phyloP scores from a whole-genome alignment of 1,140 invertebrate species.

The Drosophila trapezifrons region DNA sequence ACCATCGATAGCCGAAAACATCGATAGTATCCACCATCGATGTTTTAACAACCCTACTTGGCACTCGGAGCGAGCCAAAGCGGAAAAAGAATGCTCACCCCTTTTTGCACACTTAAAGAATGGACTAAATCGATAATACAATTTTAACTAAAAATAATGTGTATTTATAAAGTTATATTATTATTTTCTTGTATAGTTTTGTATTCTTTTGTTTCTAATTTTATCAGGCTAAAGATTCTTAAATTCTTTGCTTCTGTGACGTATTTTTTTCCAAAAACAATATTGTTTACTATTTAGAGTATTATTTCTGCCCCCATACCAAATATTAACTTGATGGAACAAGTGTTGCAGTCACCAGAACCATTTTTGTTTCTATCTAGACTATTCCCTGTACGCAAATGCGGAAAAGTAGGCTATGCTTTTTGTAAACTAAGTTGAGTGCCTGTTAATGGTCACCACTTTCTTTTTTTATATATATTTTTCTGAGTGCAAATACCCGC shows the following conservation, averaged over 20 bases:
- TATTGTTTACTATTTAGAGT: not conserved
- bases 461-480: not conserved
- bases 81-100: slow-evolving; percentile 35
- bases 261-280: too few relatives aligned
- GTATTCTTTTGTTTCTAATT: not conserved
- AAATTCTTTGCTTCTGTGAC: too few relatives aligned
- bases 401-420: not conserved
- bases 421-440: not conserved
- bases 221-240: too few relatives aligned
- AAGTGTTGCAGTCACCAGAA: not conserved
- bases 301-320: not conserved
- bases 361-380: not conserved
- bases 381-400: not conserved
- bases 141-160: not conserved
- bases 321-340: too few relatives aligned
- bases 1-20: too few relatives aligned
- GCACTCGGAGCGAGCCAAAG: slow-evolving; percentile 56
- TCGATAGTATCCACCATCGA: too few relatives aligned
- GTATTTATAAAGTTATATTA: not conserved
- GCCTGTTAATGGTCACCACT: too few relatives aligned
- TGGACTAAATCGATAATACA: not conserved
- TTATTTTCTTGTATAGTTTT: too few relatives aligned
- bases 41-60: too few relatives aligned
- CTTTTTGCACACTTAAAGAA: slow-evolving; percentile 4
- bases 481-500: not conserved